Percentiles rank a stretch among this genome's conserved stretches.
Evolutionary conservation across 2,113 vertebrate genomes (phyloP).

Genomic region (Toxostoma redivivum): DNA sequence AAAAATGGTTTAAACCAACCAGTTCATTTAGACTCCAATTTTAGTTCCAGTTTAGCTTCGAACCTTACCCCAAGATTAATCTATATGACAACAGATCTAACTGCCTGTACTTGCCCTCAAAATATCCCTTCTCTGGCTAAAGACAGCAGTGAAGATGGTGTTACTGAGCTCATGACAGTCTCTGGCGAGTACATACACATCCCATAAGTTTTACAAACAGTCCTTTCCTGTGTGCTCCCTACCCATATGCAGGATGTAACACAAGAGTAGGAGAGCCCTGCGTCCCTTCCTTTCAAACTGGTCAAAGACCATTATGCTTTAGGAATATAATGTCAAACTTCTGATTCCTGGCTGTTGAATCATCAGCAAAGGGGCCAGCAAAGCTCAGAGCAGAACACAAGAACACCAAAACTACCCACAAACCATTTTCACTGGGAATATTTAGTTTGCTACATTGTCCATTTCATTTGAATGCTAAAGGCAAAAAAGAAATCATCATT

Average conservation of each 20-base stretch:
- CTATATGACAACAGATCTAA: not conserved
- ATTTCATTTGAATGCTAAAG: constrained; percentile 19
- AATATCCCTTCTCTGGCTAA: not conserved
- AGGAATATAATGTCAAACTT: not conserved
- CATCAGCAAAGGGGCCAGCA: not conserved
- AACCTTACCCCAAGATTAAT: not conserved
- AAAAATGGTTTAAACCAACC: not conserved
- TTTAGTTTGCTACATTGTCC: not conserved
- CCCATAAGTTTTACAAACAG: not conserved
- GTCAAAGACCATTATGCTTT: not conserved
- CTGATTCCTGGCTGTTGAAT: not conserved
- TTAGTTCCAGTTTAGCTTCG: not conserved
- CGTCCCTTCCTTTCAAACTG: not conserved
- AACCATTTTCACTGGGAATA: not conserved
- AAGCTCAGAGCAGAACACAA: not conserved
- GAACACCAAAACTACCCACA: not conserved
- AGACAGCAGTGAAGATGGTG: not conserved
- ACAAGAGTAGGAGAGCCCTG: not conserved
- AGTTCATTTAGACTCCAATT: not conserved
- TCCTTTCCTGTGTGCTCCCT: not conserved
- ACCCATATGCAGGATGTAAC: accelerated
- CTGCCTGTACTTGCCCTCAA: not conserved
- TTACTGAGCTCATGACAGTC: not conserved
- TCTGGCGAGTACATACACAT: accelerated
- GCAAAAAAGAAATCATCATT: constrained; percentile 48